These are phyloP conservation scores for Pedetes capensis DNA, from an alignment of 2,113 vertebrate genomes.

Conservation along the genomic window DNA sequence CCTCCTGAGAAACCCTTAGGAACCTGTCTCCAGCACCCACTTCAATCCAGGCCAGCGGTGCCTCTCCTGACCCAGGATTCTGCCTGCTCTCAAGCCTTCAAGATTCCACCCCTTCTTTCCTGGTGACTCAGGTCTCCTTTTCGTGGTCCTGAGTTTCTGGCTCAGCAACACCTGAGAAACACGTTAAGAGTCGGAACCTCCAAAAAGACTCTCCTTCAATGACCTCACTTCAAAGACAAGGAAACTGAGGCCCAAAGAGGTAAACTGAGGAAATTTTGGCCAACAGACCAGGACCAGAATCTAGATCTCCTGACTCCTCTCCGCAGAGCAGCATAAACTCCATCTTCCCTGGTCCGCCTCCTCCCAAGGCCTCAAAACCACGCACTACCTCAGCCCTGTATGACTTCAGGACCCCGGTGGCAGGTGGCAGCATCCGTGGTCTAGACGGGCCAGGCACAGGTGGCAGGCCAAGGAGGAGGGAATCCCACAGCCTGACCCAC, in stretches of 20 bases:
- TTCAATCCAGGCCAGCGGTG: neutral
- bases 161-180: neutral
- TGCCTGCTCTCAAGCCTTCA: neutral
- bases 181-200: neutral
- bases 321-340: fast-evolving
- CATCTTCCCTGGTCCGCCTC: neutral
- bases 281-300: neutral
- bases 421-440: neutral
- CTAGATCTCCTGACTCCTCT: neutral
- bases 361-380: too few relatives aligned
- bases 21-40: neutral
- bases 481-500: neutral
- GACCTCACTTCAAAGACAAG: neutral
- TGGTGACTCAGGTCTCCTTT: neutral
- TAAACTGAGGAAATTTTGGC: neutral
- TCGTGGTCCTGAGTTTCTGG: neutral
- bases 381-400: neutral
- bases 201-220: neutral
- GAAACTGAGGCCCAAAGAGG: neutral
- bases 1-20: neutral
- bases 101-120: neutral
- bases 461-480: neutral
- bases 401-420: neutral
- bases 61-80: neutral
- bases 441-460: neutral